These are phyloP conservation scores for Onychomys torridus DNA, from an alignment of 2,797 vertebrate species.

Conservation along the genomic window DNA sequence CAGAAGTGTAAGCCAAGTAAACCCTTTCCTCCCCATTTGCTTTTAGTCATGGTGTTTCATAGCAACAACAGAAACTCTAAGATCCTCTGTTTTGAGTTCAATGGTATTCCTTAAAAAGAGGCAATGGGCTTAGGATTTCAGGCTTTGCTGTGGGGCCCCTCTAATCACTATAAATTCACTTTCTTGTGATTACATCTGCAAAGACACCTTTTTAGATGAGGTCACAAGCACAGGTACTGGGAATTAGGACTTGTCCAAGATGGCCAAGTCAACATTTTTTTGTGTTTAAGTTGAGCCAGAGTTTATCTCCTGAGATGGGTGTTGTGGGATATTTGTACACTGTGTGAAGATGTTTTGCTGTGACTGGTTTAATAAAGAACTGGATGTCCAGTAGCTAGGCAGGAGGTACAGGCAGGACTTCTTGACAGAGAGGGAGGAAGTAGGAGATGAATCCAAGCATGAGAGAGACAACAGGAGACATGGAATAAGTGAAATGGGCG, in stretches of 20 bases:
- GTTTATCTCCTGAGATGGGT: neutral
- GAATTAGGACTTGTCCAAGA: neutral
- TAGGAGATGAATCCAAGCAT: neutral
- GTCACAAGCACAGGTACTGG: neutral
- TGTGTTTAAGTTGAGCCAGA: neutral
- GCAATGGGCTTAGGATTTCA: too few species aligned
- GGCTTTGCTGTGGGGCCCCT: neutral
- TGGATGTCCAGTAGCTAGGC: neutral
- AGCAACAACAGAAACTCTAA: neutral
- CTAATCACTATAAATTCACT: neutral
- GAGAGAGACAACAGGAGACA: neutral
- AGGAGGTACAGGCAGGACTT: neutral
- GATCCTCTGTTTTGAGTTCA: conserved; percentile 36
- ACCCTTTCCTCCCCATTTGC: neutral
- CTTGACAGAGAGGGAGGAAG: too few species aligned
- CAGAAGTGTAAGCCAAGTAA: neutral
- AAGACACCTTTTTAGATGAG: neutral
- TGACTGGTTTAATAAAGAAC: neutral
- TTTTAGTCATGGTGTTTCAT: neutral
- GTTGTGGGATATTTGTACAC: neutral
- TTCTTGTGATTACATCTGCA: neutral
- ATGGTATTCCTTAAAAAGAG: neutral
- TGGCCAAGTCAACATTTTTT: neutral
- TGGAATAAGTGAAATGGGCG: neutral
- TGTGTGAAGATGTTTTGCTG: neutral